Conservation (phyloP, 1,140 invertebrate species). For the Eulimnadia texana region DNA sequence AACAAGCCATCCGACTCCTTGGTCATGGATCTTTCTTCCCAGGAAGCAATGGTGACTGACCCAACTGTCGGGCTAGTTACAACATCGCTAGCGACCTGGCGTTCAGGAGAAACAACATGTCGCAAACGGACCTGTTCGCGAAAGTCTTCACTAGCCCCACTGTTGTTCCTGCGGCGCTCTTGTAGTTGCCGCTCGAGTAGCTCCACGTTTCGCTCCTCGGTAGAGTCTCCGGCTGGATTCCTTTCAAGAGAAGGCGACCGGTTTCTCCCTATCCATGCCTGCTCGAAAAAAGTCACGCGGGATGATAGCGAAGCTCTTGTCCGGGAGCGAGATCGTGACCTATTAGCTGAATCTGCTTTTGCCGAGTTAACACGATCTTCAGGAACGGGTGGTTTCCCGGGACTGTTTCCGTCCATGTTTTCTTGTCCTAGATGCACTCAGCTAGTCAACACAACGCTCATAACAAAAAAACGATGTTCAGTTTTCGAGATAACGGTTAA, state of each 20-base stretch:
- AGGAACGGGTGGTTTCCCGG: background rate
- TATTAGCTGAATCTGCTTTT: background rate
- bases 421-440: background rate
- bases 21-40: background rate
- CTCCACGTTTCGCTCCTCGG: background rate
- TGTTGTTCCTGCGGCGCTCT: background rate
- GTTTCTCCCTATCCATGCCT: background rate
- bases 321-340: constrained; percentile 1
- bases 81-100: background rate
- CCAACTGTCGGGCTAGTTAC: background rate
- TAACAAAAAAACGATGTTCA: background rate
- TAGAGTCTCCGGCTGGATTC: background rate
- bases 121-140: background rate
- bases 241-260: constrained; percentile 2
- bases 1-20: background rate
- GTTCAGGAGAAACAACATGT: background rate
- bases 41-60: background rate
- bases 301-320: constrained; percentile 1
- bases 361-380: no score
- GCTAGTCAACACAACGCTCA: no score
- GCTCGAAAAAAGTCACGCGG: constrained; percentile 15
- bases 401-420: constrained; percentile 14
- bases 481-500: background rate
- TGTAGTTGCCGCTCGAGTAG: background rate
- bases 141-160: background rate